Evolutionary conservation across 2,113 vertebrate species (phyloP).

Genomic region (Bos indicus): DNA sequence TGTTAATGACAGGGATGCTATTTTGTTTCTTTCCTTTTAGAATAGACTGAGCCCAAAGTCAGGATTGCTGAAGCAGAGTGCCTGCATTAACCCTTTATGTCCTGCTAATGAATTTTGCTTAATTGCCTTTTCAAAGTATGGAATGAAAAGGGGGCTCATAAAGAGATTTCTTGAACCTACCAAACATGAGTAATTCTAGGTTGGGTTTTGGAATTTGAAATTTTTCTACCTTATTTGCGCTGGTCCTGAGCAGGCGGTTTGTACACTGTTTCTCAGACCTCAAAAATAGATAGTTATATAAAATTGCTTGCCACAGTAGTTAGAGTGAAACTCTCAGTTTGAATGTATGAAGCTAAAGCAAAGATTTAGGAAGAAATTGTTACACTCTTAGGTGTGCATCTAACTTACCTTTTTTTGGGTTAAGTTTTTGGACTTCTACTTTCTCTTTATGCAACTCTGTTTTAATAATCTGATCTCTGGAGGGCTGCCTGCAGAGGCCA

Average conservation of each 20-base stretch:
- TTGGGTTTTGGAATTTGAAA: conserved; percentile 30
- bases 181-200: conserved; percentile 33
- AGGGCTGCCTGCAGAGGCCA: conserved; percentile 52
- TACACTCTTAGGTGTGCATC: neutral
- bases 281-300: conserved; percentile 60
- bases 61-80: conserved; percentile 47
- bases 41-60: conserved; percentile 15
- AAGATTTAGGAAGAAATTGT: conserved; percentile 18
- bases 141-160: neutral
- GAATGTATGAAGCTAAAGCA: conserved; percentile 8
- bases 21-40: conserved; percentile 51
- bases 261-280: conserved; percentile 35
- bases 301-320: conserved; percentile 52
- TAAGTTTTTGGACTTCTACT: conserved; percentile 18
- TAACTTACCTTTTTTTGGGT: neutral
- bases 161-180: conserved; percentile 14
- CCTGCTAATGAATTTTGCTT: conserved; percentile 45
- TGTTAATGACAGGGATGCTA: conserved; percentile 31
- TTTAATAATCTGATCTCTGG: conserved; percentile 41
- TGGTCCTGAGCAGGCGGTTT: conserved; percentile 30
- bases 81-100: conserved; percentile 53
- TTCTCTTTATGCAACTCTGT: conserved; percentile 47
- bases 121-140: conserved; percentile 38
- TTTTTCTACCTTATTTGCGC: conserved; percentile 43
- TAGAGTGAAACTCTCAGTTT: conserved; percentile 34